These are phyloP conservation scores for Sturnira hondurensis DNA, from an alignment of 2,113 vertebrate genomes.

Conservation along the genomic window DNA sequence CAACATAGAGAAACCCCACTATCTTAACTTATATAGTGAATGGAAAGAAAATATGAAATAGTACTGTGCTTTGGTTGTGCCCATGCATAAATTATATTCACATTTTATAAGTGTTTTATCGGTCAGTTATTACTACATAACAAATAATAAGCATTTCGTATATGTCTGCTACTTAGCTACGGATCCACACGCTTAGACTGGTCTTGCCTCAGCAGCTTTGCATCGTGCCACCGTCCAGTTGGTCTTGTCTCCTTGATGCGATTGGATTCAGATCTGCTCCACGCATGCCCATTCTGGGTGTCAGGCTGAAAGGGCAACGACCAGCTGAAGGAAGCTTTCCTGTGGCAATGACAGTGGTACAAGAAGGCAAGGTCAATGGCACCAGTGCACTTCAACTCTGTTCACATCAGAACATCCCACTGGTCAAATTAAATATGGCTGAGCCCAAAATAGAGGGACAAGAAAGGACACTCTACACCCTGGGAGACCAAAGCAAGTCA, in stretches of 20 bases:
- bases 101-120: not conserved
- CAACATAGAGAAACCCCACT: not conserved
- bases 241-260: not conserved
- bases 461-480: not conserved
- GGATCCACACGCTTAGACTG: not conserved
- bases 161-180: not conserved
- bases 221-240: not conserved
- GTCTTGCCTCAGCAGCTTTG: not conserved
- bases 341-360: fast-evolving
- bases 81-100: not conserved
- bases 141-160: not conserved
- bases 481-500: not conserved
- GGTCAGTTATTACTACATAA: not conserved
- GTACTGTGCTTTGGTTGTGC: not conserved
- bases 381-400: not conserved
- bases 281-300: not conserved
- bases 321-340: not conserved
- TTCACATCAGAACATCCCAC: not conserved
- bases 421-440: not conserved
- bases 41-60: not conserved
- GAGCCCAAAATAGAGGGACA: not conserved
- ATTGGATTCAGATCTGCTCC: not conserved
- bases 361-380: fast-evolving
- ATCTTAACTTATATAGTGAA: not conserved
- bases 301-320: not conserved